Percentiles rank a stretch among this genome's conserved stretches.
phyloP scores from a whole-genome alignment of 2,797 vertebrate genomes.

The Aplochiton taeniatus region DNA sequence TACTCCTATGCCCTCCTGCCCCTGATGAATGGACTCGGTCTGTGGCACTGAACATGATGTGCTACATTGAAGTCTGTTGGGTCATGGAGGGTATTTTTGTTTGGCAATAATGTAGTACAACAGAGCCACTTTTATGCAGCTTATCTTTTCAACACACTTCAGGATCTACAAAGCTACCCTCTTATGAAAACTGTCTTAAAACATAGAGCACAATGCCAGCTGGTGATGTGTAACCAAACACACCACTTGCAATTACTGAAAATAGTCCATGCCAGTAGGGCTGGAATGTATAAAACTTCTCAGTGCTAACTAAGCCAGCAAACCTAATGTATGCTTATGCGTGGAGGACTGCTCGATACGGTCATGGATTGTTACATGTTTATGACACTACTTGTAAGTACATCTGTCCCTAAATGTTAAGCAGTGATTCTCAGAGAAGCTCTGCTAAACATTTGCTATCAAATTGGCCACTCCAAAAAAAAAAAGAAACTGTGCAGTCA shows the following conservation, averaged over 20 bases:
- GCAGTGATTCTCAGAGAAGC: slow-evolving; percentile 18
- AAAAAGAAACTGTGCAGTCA: slow-evolving; percentile 32
- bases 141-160: not conserved
- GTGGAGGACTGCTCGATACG: slow-evolving; percentile 4
- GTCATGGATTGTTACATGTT: slow-evolving; percentile 21
- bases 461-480: slow-evolving; percentile 47
- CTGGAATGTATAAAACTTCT: slow-evolving; percentile 19
- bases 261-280: slow-evolving; percentile 11
- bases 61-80: not conserved
- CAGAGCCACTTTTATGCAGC: not conserved
- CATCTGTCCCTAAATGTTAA: slow-evolving; percentile 17
- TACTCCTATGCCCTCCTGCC: slow-evolving; percentile 3
- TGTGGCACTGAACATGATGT: not conserved
- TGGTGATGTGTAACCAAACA: slow-evolving; percentile 2
- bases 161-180: slow-evolving; percentile 7
- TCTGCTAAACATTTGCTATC: slow-evolving; percentile 30
- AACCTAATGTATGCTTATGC: slow-evolving; percentile 43
- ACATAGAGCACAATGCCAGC: slow-evolving; percentile 1
- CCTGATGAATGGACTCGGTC: not conserved
- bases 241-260: slow-evolving; percentile 19
- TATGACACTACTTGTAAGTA: slow-evolving; percentile 20
- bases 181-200: slow-evolving; percentile 4
- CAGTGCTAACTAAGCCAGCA: slow-evolving; percentile 28
- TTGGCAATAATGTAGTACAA: slow-evolving; percentile 4
- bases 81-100: not conserved